Evolutionary conservation across 1,140 invertebrate genomes (phyloP).

Genomic region (Drosophila dunni): DNA sequence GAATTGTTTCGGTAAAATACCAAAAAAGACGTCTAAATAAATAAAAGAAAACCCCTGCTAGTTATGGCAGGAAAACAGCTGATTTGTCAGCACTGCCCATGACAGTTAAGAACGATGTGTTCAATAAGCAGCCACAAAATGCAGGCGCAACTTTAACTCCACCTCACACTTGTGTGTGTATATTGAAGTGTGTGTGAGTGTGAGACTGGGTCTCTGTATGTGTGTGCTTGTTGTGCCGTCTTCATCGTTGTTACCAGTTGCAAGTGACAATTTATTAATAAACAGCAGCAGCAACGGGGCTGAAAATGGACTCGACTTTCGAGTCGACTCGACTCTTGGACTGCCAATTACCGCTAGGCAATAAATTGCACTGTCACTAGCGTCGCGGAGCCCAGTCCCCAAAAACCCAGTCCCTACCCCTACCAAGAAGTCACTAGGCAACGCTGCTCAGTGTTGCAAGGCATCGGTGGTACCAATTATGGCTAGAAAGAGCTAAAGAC

Average conservation of each 20-base stretch:
- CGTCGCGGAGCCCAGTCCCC: background rate
- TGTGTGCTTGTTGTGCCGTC: constrained; percentile 3
- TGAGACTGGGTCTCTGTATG: background rate
- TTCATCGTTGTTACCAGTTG: constrained; percentile 36
- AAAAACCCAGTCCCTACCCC: background rate
- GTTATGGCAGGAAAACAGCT: no score
- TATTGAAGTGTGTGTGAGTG: constrained; percentile 8
- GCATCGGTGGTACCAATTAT: no score
- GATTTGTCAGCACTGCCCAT: no score
- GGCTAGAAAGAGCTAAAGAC: no score
- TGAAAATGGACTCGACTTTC: constrained; percentile 6
- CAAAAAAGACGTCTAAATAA: no score
- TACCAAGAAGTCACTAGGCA: background rate
- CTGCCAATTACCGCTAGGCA: constrained; percentile 74
- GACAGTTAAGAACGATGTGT: constrained; percentile 41
- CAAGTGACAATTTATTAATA: constrained; percentile 83
- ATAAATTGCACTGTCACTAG: constrained; percentile 75
- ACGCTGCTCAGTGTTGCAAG: no score
- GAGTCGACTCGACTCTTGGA: constrained; percentile 21
- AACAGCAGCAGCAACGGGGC: constrained; percentile 43
- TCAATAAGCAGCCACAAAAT: constrained; percentile 35
- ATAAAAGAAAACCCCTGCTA: no score
- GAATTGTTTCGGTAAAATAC: no score
- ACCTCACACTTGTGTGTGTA: constrained; percentile 11
- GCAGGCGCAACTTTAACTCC: constrained; percentile 18